These are phyloP conservation scores for Sinotaia quadrata DNA, from an alignment of 2,888 invertebrate species.

Conservation along the genomic window DNA sequence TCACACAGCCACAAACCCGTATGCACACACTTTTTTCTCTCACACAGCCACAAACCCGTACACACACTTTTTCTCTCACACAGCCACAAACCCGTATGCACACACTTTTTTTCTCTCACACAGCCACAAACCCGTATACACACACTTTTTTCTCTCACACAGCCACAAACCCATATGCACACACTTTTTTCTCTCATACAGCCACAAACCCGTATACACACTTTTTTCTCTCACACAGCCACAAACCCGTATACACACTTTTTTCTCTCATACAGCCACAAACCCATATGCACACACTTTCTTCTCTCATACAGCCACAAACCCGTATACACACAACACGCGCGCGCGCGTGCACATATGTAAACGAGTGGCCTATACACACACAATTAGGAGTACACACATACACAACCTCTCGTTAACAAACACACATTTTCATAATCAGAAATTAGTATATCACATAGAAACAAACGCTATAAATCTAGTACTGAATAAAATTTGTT, in stretches of 20 bases:
- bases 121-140: background rate
- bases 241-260: background rate
- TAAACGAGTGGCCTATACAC: background rate
- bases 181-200: background rate
- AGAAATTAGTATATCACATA: background rate
- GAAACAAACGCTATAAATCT: background rate
- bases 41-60: background rate
- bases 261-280: constrained; percentile 1
- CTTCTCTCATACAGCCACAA: background rate
- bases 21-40: background rate
- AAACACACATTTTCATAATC: background rate
- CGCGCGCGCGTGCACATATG: background rate
- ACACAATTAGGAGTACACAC: background rate
- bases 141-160: too few species aligned
- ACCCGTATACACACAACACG: background rate
- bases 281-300: constrained; percentile 1
- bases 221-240: background rate
- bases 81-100: background rate
- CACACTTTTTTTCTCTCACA: background rate
- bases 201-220: background rate
- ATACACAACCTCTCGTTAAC: background rate
- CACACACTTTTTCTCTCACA: background rate
- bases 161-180: background rate
- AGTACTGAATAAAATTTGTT: too few species aligned
- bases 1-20: too few species aligned